Evolutionary conservation across 2,113 vertebrate genomes (phyloP).

Genomic region (Gadus macrocephalus): DNA sequence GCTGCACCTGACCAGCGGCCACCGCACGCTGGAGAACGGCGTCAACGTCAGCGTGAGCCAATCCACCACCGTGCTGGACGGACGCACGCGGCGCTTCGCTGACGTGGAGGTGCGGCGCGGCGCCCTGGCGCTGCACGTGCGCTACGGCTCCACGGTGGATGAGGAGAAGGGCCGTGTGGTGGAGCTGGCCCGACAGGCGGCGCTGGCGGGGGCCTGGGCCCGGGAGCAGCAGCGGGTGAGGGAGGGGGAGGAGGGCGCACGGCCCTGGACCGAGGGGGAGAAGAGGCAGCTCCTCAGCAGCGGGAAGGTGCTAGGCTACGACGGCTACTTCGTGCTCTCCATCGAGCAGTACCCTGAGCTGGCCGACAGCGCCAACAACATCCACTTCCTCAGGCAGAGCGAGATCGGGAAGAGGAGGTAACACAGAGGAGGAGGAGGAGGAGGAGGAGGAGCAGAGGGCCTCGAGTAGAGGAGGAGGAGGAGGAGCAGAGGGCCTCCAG

Average conservation of each 20-base stretch:
- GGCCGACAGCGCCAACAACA: slow-evolving; percentile 95
- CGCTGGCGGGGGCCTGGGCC: slow-evolving; percentile 88
- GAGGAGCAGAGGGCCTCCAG: slow-evolving; percentile 68
- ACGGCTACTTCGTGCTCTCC: slow-evolving; percentile 98
- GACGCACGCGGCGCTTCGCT: slow-evolving; percentile 94
- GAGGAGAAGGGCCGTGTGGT: slow-evolving; percentile 94
- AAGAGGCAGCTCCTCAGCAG: slow-evolving; percentile 94
- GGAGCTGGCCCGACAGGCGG: slow-evolving; percentile 91
- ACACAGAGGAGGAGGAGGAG: slow-evolving; percentile 72
- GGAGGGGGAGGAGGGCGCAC: slow-evolving; percentile 90
- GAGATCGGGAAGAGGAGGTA: slow-evolving; percentile 99
- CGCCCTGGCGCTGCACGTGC: slow-evolving; percentile 86
- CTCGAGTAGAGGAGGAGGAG: slow-evolving; percentile 56
- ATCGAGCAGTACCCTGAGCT: slow-evolving; percentile 99
- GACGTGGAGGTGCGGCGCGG: slow-evolving; percentile 94
- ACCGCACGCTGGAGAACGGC: slow-evolving; percentile 91
- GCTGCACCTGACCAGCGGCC: slow-evolving; percentile 88
- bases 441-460: slow-evolving; percentile 52
- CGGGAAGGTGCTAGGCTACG: slow-evolving; percentile 93
- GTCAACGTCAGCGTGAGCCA: slow-evolving; percentile 96
- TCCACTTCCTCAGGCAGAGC: slow-evolving; percentile 97
- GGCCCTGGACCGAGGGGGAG: slow-evolving; percentile 96
- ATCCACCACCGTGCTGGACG: slow-evolving; percentile 92
- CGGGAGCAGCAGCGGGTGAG: slow-evolving; percentile 90
- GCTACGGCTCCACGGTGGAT: slow-evolving; percentile 92